Evolutionary conservation across 2,797 vertebrate genomes (phyloP).

Genomic region (Gymnothorax reevesii): DNA sequence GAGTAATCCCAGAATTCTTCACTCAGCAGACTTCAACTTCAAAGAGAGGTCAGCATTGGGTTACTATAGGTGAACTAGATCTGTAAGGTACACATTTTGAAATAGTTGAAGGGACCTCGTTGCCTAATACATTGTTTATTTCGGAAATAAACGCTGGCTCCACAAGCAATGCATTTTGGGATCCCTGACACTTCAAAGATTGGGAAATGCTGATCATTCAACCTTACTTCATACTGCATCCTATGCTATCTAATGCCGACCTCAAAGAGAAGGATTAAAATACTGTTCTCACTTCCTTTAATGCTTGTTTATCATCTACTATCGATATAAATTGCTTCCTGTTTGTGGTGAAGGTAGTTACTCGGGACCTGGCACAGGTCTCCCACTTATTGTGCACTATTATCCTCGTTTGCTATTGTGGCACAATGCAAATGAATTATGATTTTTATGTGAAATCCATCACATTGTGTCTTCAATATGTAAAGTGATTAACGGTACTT

Average conservation of each 20-base stretch:
- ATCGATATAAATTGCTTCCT: background rate
- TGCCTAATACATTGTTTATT: too few relatives aligned
- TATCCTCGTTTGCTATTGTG: background rate
- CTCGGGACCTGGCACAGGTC: background rate
- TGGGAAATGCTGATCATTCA: too few relatives aligned
- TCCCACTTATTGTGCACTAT: background rate
- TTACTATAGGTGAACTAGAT: too few relatives aligned
- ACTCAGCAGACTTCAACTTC: constrained; percentile 13
- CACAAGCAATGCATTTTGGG: too few relatives aligned
- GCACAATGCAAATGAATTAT: background rate
- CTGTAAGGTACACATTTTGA: too few relatives aligned
- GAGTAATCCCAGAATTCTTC: too few relatives aligned
- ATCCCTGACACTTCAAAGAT: too few relatives aligned
- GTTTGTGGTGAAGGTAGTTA: background rate
- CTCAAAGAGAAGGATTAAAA: background rate
- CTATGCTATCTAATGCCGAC: too few relatives aligned
- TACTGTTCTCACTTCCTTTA: too few relatives aligned
- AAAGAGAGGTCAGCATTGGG: background rate
- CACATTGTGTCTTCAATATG: background rate
- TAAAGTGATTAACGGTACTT: background rate
- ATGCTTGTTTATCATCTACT: background rate
- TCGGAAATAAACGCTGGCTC: too few relatives aligned
- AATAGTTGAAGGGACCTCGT: too few relatives aligned
- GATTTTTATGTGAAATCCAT: background rate
- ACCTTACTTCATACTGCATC: too few relatives aligned